Conservation (phyloP, 2,797 vertebrate species). For the Sebastolobus altivelis region DNA sequence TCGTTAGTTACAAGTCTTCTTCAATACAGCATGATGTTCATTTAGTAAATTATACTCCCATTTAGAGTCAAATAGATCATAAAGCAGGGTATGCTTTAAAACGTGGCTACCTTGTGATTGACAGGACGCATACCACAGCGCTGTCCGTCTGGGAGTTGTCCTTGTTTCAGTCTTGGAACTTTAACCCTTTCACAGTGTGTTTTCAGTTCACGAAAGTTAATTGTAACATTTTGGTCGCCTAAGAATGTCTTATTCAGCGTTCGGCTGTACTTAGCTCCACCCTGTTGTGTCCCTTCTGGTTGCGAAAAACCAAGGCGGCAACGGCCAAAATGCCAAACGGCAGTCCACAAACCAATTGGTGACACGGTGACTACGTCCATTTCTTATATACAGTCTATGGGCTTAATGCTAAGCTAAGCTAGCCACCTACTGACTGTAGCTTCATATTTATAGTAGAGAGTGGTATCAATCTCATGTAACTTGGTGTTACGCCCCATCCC, state of each 20-base stretch:
- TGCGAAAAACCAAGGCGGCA: no score
- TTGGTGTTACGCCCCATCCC: no score
- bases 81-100: neutral
- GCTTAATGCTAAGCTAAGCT: neutral
- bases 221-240: no score
- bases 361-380: neutral
- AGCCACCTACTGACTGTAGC: neutral
- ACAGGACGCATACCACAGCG: neutral
- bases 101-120: neutral
- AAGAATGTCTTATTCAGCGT: no score
- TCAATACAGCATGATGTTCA: neutral
- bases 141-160: neutral
- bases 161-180: neutral
- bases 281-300: no score
- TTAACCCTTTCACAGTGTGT: no score
- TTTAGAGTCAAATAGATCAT: neutral
- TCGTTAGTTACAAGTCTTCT: neutral
- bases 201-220: no score
- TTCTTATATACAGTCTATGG: neutral
- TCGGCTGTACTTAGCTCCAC: no score
- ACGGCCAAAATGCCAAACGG: no score
- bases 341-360: no score
- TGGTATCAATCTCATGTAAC: neutral
- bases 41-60: neutral
- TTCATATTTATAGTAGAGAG: neutral